These are phyloP conservation scores for Australoheros facetus DNA, from an alignment of 2,797 vertebrate species.

Conservation along the genomic window DNA sequence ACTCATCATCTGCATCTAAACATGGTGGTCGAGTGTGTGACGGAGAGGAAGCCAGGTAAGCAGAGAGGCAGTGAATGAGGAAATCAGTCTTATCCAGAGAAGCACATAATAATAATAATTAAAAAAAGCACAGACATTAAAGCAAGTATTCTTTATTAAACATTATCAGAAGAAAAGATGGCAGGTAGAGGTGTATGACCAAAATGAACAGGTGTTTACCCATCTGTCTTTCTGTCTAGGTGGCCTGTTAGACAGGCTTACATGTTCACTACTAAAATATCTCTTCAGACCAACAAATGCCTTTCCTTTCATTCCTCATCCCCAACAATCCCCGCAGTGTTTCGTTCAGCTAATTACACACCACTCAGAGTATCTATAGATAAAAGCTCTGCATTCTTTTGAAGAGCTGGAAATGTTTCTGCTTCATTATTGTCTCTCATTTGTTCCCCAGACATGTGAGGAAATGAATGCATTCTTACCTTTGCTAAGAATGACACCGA, in stretches of 20 bases:
- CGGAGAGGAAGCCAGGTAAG: background rate
- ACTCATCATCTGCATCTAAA: constrained; percentile 44
- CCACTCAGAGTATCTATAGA: constrained; percentile 15
- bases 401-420: constrained; percentile 30
- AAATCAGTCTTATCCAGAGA: background rate
- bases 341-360: constrained; percentile 24
- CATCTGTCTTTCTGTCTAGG: background rate
- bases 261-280: constrained; percentile 3
- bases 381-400: constrained; percentile 34
- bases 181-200: background rate
- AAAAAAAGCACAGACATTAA: background rate
- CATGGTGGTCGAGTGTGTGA: background rate
- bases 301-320: constrained; percentile 51
- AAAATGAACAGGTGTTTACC: background rate
- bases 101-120: background rate
- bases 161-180: background rate
- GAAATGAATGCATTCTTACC: constrained; percentile 13
- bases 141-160: background rate
- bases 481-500: constrained; percentile 1
- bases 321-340: background rate
- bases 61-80: background rate
- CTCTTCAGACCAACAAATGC: constrained; percentile 25
- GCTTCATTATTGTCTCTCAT: constrained; percentile 18
- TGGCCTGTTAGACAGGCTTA: constrained; percentile 1
- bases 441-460: background rate